Conservation (phyloP, 2,797 vertebrate species). For the Cirrhinus molitorella region DNA sequence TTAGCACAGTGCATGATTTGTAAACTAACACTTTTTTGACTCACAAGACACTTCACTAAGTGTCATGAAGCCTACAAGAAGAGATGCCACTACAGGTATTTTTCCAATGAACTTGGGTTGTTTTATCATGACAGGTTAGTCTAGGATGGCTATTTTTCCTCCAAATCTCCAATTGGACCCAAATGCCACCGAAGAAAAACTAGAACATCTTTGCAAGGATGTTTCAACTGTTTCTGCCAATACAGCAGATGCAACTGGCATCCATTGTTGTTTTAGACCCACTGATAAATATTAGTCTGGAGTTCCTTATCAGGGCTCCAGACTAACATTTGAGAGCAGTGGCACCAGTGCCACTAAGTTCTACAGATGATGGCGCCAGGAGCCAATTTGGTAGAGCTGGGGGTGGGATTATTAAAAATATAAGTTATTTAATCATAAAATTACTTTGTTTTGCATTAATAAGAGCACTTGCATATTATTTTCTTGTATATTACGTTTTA, state of each 20-base stretch:
- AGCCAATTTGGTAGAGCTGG: no score
- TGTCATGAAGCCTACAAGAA: neutral
- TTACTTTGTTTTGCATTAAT: no score
- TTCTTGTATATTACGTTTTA: no score
- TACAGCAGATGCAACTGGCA: neutral
- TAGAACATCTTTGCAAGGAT: neutral
- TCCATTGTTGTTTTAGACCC: neutral
- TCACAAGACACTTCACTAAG: neutral
- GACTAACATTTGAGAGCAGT: no score
- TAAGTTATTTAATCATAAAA: no score
- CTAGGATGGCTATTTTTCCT: neutral
- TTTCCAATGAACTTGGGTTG: neutral
- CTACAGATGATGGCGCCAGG: no score
- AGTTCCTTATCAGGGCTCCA: no score
- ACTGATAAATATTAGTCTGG: no score
- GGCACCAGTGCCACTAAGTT: no score
- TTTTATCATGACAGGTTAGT: neutral
- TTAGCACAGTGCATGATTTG: neutral
- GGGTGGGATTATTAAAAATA: no score
- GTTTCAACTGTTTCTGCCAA: neutral
- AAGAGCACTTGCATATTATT: no score
- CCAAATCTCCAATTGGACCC: neutral
- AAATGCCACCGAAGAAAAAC: neutral
- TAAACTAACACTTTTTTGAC: neutral
- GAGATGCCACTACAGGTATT: neutral